These are phyloP conservation scores for Apamea anceps DNA, from an alignment of 2,888 invertebrate species.

Conservation along the genomic window DNA sequence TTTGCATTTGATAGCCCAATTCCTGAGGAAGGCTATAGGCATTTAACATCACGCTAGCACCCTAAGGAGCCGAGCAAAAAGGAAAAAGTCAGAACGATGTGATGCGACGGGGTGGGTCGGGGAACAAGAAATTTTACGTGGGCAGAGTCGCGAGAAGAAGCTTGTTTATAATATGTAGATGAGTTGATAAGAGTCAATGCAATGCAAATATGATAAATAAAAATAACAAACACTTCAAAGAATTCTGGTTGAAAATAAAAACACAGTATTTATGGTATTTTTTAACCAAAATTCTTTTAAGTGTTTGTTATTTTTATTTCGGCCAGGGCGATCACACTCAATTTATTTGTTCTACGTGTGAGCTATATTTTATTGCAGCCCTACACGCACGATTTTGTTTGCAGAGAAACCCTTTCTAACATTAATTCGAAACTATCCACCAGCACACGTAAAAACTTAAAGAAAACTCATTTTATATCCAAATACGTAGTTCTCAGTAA, in stretches of 20 bases:
- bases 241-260: too few species aligned
- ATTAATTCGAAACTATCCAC: slow-evolving; percentile 22
- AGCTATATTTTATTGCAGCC: slow-evolving; percentile 13
- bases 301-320: neutral
- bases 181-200: neutral
- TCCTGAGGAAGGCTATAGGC: too few species aligned
- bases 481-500: slow-evolving; percentile 36
- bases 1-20: too few species aligned
- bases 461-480: slow-evolving; percentile 44
- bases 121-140: too few species aligned
- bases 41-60: too few species aligned
- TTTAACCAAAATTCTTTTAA: neutral
- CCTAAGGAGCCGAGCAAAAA: too few species aligned
- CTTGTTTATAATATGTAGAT: too few species aligned
- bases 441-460: slow-evolving; percentile 16
- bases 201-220: neutral
- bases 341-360: neutral
- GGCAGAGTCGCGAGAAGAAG: too few species aligned
- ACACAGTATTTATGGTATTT: neutral
- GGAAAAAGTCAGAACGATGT: too few species aligned
- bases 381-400: slow-evolving; percentile 2
- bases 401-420: slow-evolving; percentile 15
- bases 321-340: neutral
- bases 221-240: neutral
- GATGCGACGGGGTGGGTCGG: too few species aligned